phyloP scores from a whole-genome alignment of 2,888 invertebrate species.

The Cephus pulcher region DNA sequence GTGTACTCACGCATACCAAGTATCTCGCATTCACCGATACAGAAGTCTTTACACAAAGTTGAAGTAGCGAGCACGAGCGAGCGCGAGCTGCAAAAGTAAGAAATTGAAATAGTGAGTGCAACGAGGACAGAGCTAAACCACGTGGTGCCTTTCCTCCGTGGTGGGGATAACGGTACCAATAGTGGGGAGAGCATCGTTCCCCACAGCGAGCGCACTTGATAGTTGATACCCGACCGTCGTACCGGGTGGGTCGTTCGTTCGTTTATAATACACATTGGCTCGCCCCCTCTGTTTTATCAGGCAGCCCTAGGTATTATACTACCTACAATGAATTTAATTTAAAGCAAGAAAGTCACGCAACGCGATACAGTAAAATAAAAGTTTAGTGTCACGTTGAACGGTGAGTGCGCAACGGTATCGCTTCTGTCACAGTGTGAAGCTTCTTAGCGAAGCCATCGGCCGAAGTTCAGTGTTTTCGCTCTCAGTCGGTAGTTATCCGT shows the following conservation, averaged over 20 bases:
- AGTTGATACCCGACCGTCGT: conserved; percentile 54
- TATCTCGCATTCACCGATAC: background rate
- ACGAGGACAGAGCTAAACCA: conserved; percentile 21
- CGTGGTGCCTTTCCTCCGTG: conserved; percentile 24
- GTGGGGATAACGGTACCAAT: conserved; percentile 4
- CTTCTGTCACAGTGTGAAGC: too few species aligned
- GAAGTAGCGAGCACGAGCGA: background rate
- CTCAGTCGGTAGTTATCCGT: background rate
- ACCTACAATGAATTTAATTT: background rate
- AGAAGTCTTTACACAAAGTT: conserved; percentile 3
- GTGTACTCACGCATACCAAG: background rate
- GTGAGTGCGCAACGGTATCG: background rate
- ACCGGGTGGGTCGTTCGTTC: conserved; percentile 34
- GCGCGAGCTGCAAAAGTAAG: conserved; percentile 20
- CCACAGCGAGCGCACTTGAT: conserved; percentile 29
- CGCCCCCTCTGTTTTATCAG: background rate
- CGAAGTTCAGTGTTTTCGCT: too few species aligned
- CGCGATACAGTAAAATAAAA: background rate
- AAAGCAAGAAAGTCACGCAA: background rate
- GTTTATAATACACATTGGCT: background rate
- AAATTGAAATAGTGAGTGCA: background rate
- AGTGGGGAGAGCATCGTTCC: conserved; percentile 17
- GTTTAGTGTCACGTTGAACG: background rate
- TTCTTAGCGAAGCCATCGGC: too few species aligned
- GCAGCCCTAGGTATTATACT: background rate